Base-by-base conservation (phyloP, 2,888 invertebrate genomes). In the Temnothorax rugatulus region DNA sequence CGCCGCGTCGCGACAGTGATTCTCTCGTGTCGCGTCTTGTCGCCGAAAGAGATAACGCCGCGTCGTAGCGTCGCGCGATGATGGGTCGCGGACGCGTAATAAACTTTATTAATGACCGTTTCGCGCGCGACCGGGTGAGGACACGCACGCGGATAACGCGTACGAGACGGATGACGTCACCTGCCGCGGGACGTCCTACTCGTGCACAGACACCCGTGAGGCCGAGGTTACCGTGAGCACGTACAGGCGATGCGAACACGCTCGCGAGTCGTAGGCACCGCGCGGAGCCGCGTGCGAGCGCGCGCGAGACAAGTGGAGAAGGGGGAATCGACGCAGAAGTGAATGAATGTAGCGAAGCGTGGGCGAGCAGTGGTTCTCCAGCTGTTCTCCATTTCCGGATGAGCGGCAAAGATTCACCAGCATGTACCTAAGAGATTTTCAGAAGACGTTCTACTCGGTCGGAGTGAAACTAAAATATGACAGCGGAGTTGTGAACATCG, bases 321-420 rank as follows among this genome's bases (percentile, higher is more conserved):
- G 79, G 83, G 87, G 88, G 85, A 87, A 84, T 83, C 85, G 84
- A 86, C 69, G 88, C 81, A 92, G 91, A 93, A 93, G 91, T 93
- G 93, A 94, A 93, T 93, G 93, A 93, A 93, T 93, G 92, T 91
- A 90, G 90, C 91, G 90, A 89, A 92, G 92, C 92, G 93, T 93
- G 91, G 93, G 93, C 93, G 93, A 90, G 84, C 93, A 92, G 93
- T 81, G 92, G 91, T 89, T 92, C 93, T 93, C 93, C 93, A 84
- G 84, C 69, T 47, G 13, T 41, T 71, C 71, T 71, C 44, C 18
- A 47, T 76, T 59, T 34, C 59, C 29, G 5, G n/a, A 54, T 77
- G 38, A 50, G 34, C 38, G 50, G 54, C 18, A 9, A 76, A 68
- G 25, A 8, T 66, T 25, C 7, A n/a, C 4, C 38, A 34, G 34